These are phyloP conservation scores for Nephrotoma guestfalica DNA, from an alignment of 2,888 invertebrate genomes.

Conservation along the genomic window DNA sequence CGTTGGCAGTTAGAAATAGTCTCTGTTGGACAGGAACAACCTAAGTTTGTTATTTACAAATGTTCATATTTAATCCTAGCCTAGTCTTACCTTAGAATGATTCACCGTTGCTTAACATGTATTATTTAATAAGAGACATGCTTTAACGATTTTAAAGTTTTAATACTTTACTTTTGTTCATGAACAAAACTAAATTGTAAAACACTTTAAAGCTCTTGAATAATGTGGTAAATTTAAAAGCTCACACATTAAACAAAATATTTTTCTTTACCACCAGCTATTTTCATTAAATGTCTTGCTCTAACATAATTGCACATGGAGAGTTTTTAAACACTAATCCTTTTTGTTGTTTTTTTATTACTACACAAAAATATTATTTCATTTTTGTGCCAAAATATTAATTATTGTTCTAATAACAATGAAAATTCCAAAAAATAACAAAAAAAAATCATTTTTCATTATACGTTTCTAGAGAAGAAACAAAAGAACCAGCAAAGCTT, in stretches of 20 bases:
- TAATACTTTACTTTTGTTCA: too few species aligned
- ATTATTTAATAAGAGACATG: too few species aligned
- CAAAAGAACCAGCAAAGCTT: neutral
- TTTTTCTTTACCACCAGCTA: neutral
- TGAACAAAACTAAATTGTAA: too few species aligned
- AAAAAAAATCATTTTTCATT: neutral
- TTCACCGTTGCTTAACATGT: too few species aligned
- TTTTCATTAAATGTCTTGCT: neutral
- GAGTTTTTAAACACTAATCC: neutral
- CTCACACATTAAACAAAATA: neutral
- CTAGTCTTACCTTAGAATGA: too few species aligned
- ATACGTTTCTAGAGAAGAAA: neutral
- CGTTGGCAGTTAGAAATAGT: too few species aligned
- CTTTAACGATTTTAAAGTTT: too few species aligned
- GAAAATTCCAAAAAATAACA: neutral
- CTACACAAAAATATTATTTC: neutral
- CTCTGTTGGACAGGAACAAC: too few species aligned
- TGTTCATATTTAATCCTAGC: too few species aligned
- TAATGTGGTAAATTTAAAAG: neutral
- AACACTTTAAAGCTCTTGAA: neutral
- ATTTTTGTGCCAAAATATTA: neutral
- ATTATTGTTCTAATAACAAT: neutral
- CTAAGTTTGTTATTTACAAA: too few species aligned
- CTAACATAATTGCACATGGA: neutral
- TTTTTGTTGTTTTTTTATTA: neutral